A percentile compares a stretch with the other conserved stretches of the same genome.
These are phyloP conservation scores for Parascotia fuliginaria DNA, from an alignment of 2,888 invertebrate genomes.

Conservation along the genomic window DNA sequence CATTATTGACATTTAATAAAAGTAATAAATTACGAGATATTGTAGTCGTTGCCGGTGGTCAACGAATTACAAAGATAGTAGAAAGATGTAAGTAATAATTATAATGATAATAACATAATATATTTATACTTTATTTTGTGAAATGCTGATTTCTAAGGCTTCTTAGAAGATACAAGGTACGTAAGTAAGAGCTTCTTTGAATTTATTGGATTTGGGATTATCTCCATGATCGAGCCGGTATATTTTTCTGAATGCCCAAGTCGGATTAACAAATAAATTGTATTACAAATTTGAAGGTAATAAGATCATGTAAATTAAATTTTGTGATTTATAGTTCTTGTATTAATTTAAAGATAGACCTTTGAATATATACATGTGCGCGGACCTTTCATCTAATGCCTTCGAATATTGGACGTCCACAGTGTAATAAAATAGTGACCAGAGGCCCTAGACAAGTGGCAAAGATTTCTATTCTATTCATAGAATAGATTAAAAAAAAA, in stretches of 20 bases:
- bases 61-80: too few relatives aligned
- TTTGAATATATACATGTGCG: neutral
- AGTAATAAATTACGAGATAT: too few relatives aligned
- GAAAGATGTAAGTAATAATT: too few relatives aligned
- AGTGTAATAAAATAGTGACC: neutral
- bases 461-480: too few relatives aligned
- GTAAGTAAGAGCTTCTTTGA: conserved; percentile 33
- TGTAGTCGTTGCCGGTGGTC: too few relatives aligned
- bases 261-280: conserved; percentile 37
- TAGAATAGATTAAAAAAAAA: too few relatives aligned
- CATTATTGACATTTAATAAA: too few relatives aligned
- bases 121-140: neutral
- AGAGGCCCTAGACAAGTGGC: too few relatives aligned
- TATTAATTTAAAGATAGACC: neutral
- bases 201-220: conserved; percentile 41
- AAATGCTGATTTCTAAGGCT: conserved; percentile 18
- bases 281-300: conserved; percentile 11
- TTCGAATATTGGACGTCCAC: neutral
- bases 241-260: conserved; percentile 25
- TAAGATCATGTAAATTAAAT: conserved; percentile 2
- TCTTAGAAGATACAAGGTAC: conserved; percentile 24
- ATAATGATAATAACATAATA: neutral
- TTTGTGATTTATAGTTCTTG: neutral
- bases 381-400: neutral
- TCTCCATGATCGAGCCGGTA: conserved; percentile 26